Conservation (phyloP, 2,797 vertebrate species). For the Poecilia velifera region DNA sequence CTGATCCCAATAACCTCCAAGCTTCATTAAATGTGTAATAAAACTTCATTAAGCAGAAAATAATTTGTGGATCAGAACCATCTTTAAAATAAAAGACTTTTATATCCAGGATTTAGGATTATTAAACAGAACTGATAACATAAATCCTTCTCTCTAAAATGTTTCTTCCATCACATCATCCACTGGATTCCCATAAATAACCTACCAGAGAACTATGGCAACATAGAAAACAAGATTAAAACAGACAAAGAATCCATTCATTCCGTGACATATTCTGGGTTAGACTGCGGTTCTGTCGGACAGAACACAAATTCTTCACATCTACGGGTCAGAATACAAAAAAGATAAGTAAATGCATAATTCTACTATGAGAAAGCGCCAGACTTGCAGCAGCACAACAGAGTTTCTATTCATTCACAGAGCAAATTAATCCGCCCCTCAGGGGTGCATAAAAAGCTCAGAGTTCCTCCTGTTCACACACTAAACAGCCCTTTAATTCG, state of each 20-base stretch:
- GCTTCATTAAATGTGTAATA: not conserved
- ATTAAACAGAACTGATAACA: not conserved
- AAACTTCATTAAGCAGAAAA: not conserved
- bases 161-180: not conserved
- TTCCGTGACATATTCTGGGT: not conserved
- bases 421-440: constrained; percentile 67
- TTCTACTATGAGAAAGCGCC: constrained; percentile 56
- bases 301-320: constrained; percentile 23
- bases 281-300: constrained; percentile 16
- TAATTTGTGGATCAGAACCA: not conserved
- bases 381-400: constrained; percentile 52
- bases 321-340: constrained; percentile 25
- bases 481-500: constrained; percentile 32
- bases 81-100: not conserved
- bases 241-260: not conserved
- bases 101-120: not conserved
- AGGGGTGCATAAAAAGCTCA: constrained; percentile 59
- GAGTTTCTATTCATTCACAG: constrained; percentile 64
- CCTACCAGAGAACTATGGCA: not conserved
- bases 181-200: not conserved
- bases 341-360: constrained; percentile 60
- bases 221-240: not conserved
- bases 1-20: too few relatives aligned
- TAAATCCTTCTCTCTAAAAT: not conserved
- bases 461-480: constrained; percentile 46